A percentile compares a stretch with the other conserved stretches of the same genome.
Conservation (phyloP, 2,113 vertebrate species). For the Paratilapia polleni region DNA sequence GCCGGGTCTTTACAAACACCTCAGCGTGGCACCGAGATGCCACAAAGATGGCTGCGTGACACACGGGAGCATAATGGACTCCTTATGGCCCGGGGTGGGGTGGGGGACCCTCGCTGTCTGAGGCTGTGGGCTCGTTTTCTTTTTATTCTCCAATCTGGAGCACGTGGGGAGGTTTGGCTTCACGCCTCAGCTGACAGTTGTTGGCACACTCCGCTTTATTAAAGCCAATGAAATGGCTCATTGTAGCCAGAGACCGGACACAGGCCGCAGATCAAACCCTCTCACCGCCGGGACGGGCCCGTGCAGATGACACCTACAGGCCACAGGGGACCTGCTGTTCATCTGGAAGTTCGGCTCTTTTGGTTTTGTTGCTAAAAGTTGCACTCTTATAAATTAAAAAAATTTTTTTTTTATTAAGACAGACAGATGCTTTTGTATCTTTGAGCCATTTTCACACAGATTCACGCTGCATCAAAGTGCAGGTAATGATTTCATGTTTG, state of each 20-base stretch:
- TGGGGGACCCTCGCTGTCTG: constrained; percentile 38
- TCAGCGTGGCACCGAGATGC: constrained; percentile 35
- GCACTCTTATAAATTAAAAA: no score
- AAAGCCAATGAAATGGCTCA: constrained; percentile 80
- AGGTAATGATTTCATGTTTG: not conserved
- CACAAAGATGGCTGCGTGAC: constrained; percentile 45
- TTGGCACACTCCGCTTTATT: constrained; percentile 80
- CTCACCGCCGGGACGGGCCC: not conserved
- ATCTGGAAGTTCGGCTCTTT: not conserved
- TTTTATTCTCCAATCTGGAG: constrained; percentile 29
- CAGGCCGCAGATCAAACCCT: constrained; percentile 74
- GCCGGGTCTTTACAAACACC: constrained; percentile 45
- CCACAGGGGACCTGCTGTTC: not conserved
- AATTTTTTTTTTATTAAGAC: not conserved
- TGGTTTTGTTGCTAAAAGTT: not conserved
- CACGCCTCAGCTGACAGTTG: constrained; percentile 60
- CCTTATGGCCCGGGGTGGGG: constrained; percentile 31
- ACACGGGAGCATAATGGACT: constrained; percentile 45
- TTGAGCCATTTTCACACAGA: not conserved
- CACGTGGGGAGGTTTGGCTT: constrained; percentile 61
- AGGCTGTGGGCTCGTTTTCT: not conserved
- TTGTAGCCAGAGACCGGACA: constrained; percentile 64
- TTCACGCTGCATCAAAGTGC: not conserved
- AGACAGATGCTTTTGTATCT: not conserved
- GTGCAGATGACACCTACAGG: not conserved